Evolutionary conservation across 2,888 invertebrate genomes (phyloP), one percentile per base, ranked within the genome.

Genomic region (Conops quadrifasciatus): DNA sequence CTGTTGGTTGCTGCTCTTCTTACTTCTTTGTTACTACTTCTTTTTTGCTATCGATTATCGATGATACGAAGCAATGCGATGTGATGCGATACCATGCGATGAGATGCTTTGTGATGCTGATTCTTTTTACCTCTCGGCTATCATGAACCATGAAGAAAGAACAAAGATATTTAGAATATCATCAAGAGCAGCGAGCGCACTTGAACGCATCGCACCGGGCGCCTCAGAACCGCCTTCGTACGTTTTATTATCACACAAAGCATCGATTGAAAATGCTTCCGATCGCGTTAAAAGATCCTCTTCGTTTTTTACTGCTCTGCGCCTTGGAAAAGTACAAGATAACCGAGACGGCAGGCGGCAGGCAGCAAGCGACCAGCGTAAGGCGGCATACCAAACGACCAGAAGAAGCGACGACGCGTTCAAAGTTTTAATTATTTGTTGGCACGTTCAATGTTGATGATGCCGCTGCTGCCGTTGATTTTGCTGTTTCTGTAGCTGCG

Each of bases 81-180:
- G 9, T 9, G n/a, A 28, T 24, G 30, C 47, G 21, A 21, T 16
- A 21, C 21, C 53, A 21, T n/a, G 19, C 28, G 49, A 16, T 15
- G n/a, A 11, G 7, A 43, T 63, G 16, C 63, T n/a, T 30, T 43
- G 26, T 28, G 36, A 36, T 11, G 19, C 43, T 45, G 49, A 30
- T n/a, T 47, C 43, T 19, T 36, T 16, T n/a, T 9, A 16, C n/a
- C n/a, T 11, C 28, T 16, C 47, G 19, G 47, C 21, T n/a, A 9
- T 45, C 36, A 28, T 24, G 45, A 19, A 47, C 47, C 3, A 59
- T n/a, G 59, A 30, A 64, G 49, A 58, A 56, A 51, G 71, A 72
- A 72, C 72, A 72, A 70, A 70, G 71, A 70, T 70, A 69, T 67
- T 60, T 59, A 71, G 70, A 58, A 58, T 58, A 58, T 71, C 70